A percentile compares a stretch with the other conserved stretches of the same genome.
Evolutionary conservation across 2,113 vertebrate species (phyloP).

Genomic region (Catharus bicknelli): DNA sequence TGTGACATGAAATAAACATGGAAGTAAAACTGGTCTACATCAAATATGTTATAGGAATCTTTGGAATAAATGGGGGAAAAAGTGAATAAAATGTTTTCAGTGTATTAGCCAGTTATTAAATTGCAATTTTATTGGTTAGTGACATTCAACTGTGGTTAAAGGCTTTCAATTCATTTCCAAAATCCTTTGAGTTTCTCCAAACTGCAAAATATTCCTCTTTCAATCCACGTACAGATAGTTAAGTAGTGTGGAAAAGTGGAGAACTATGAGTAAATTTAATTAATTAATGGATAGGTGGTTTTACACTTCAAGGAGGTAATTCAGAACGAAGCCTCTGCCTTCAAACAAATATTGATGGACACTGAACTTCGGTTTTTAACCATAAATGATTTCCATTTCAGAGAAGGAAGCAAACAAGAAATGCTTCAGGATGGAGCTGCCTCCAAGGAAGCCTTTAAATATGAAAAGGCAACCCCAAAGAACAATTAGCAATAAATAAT

Average conservation of each 20-base stretch:
- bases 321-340: background rate
- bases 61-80: background rate
- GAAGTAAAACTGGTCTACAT: background rate
- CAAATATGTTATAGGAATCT: background rate
- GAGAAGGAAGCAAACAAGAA: background rate
- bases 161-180: background rate
- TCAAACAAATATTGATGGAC: background rate
- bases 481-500: background rate
- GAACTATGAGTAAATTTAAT: background rate
- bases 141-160: background rate
- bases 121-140: background rate
- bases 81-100: background rate
- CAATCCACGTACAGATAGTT: background rate
- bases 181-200: background rate
- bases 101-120: background rate
- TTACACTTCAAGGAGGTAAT: background rate
- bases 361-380: background rate
- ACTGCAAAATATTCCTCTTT: background rate
- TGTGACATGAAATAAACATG: background rate
- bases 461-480: background rate
- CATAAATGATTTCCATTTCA: background rate
- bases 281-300: background rate
- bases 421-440: background rate
- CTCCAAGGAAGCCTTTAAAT: background rate
- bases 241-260: background rate